phyloP scores from a whole-genome alignment of 2,888 invertebrate species.

The Ormia ochracea region DNA sequence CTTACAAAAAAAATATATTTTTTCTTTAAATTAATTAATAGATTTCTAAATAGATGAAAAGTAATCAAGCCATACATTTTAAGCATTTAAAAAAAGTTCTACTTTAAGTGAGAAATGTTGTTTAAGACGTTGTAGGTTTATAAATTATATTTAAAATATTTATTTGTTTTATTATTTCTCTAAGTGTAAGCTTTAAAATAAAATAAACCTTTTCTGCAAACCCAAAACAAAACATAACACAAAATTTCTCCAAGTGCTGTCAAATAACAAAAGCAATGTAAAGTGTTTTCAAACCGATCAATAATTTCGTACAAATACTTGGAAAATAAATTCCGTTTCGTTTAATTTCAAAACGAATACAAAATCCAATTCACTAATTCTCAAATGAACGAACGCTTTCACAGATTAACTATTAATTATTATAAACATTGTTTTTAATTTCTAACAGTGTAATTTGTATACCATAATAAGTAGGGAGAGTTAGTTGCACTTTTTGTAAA shows the following conservation, averaged over 20 bases:
- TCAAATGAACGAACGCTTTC: not conserved
- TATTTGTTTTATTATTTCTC: conserved; percentile 49
- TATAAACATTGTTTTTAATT: conserved; percentile 26
- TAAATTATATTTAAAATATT: conserved; percentile 28
- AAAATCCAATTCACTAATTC: not conserved
- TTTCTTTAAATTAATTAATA: conserved; percentile 34
- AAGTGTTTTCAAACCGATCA: not conserved
- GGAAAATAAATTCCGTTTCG: no score
- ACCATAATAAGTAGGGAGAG: conserved; percentile 11
- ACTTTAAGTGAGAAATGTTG: not conserved
- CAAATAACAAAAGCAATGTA: not conserved
- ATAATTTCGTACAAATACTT: no score
- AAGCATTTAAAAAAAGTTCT: conserved; percentile 69
- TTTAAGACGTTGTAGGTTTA: conserved; percentile 15
- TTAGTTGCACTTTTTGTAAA: conserved; percentile 64
- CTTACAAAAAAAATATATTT: conserved; percentile 27
- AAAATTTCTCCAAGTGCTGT: not conserved
- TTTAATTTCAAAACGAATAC: no score
- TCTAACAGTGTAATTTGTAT: conserved; percentile 33
- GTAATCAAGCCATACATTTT: conserved; percentile 71
- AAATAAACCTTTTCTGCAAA: not conserved
- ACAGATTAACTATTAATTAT: conserved; percentile 29
- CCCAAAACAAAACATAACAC: not conserved
- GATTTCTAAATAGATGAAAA: not conserved
- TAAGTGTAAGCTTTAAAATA: conserved; percentile 50